These are phyloP conservation scores for Sphaerolaimus hirsutus DNA, from an alignment of 2,888 invertebrate species.

Conservation along the genomic window DNA sequence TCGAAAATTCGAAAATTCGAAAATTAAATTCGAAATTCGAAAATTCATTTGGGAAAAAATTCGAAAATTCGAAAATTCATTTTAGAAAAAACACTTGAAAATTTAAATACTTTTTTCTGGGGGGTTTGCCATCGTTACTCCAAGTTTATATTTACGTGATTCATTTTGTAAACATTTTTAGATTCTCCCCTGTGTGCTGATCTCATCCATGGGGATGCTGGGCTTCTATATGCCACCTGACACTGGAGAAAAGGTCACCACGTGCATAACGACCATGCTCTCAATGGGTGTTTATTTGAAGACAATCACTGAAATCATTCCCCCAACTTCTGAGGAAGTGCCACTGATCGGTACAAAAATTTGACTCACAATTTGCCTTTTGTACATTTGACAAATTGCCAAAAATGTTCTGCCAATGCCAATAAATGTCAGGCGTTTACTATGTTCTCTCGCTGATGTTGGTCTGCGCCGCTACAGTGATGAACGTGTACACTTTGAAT, in stretches of 20 bases:
- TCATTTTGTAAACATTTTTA: constrained; percentile 17
- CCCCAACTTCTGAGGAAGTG: constrained; percentile 36
- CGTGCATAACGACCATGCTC: constrained; percentile 35
- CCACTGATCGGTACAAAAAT: constrained; percentile 33
- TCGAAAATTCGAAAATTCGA: too few relatives aligned
- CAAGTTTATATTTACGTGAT: too few relatives aligned
- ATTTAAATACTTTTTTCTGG: too few relatives aligned
- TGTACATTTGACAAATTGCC: neutral
- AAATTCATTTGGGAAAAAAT: too few relatives aligned
- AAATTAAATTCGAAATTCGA: too few relatives aligned
- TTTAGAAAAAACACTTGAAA: too few relatives aligned
- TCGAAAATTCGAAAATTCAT: too few relatives aligned
- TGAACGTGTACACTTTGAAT: constrained; percentile 56
- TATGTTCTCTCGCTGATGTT: constrained; percentile 36
- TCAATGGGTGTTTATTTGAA: constrained; percentile 37
- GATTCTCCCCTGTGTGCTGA: constrained; percentile 35
- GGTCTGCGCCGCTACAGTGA: constrained; percentile 32
- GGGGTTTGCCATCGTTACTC: too few relatives aligned
- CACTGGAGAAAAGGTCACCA: constrained; percentile 31
- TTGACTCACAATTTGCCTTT: neutral
- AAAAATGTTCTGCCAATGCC: neutral
- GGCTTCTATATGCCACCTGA: constrained; percentile 37
- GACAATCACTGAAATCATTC: constrained; percentile 36
- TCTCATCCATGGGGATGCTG: constrained; percentile 34
- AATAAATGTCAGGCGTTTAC: constrained; percentile 29